Conservation (phyloP, 2,113 vertebrate species). For the Alosa alosa region DNA sequence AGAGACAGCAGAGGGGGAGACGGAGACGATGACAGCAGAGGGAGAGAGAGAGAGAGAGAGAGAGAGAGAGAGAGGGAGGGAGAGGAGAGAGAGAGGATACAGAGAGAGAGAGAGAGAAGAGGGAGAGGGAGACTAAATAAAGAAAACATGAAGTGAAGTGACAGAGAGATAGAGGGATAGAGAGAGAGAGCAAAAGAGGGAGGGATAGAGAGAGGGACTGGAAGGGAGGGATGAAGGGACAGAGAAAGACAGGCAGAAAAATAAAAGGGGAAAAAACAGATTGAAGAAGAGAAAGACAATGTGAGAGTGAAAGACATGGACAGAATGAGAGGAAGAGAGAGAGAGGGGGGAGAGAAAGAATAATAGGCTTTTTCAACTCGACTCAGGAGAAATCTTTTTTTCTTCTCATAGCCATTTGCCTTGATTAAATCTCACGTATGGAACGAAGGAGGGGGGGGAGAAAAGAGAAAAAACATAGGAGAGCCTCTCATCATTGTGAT, state of each 20-base stretch:
- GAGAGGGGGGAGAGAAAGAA: slow-evolving; percentile 22
- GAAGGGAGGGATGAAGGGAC: not conserved
- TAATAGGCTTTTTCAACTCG: slow-evolving; percentile 60
- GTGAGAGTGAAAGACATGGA: not conserved
- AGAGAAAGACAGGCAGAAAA: not conserved
- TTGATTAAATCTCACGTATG: slow-evolving; percentile 65
- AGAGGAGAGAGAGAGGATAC: no score
- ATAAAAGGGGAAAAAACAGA: not conserved
- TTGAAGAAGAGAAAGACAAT: not conserved
- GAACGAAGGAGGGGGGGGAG: not conserved
- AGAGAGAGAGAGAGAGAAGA: no score
- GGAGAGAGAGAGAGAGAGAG: not conserved
- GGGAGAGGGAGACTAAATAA: not conserved
- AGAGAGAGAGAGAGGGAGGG: not conserved
- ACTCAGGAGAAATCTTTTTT: slow-evolving; percentile 56
- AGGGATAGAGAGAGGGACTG: not conserved
- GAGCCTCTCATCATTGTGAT: slow-evolving; percentile 37
- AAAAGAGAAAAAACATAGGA: not conserved
- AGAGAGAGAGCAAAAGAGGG: not conserved
- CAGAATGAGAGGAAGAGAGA: not conserved
- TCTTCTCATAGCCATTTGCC: slow-evolving; percentile 53
- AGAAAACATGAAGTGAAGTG: not conserved
- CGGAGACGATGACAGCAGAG: not conserved
- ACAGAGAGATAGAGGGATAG: not conserved
- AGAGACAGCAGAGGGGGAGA: not conserved